Evolutionary conservation across 2,888 invertebrate species (phyloP).

Genomic region (Drosophila percnosoma): DNA sequence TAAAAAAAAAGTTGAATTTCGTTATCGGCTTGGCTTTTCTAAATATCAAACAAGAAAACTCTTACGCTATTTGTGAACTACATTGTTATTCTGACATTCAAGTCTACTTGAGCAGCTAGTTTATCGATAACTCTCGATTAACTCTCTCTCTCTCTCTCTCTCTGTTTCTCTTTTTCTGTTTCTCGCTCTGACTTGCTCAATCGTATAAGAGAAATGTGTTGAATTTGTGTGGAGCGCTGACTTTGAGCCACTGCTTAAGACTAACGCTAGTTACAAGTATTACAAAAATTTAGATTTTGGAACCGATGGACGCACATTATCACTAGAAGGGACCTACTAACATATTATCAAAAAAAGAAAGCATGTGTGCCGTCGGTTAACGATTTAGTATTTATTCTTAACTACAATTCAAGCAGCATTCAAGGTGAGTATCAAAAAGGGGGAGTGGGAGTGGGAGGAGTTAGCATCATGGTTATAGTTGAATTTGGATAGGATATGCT

Average conservation of each 20-base stretch:
- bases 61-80: neutral
- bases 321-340: slow-evolving; percentile 12
- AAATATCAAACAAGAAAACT: neutral
- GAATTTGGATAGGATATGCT: slow-evolving; percentile 58
- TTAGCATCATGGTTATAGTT: slow-evolving; percentile 11
- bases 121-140: slow-evolving; percentile 11
- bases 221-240: slow-evolving; percentile 45
- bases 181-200: neutral
- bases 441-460: neutral
- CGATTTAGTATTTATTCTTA: slow-evolving; percentile 13
- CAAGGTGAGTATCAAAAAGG: slow-evolving; percentile 37
- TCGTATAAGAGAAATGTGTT: slow-evolving; percentile 13
- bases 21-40: neutral
- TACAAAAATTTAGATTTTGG: slow-evolving; percentile 7
- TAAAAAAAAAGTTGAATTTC: neutral
- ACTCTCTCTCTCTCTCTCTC: neutral
- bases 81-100: neutral
- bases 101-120: neutral
- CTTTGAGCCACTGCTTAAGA: slow-evolving; percentile 51
- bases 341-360: slow-evolving; percentile 15
- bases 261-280: slow-evolving; percentile 15
- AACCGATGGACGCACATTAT: slow-evolving; percentile 26
- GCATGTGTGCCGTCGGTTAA: slow-evolving; percentile 23
- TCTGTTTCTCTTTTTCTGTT: neutral
- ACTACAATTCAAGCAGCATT: slow-evolving; percentile 26